Conservation (phyloP, 2,888 invertebrate genomes). For the Pachydiplax longipennis region DNA sequence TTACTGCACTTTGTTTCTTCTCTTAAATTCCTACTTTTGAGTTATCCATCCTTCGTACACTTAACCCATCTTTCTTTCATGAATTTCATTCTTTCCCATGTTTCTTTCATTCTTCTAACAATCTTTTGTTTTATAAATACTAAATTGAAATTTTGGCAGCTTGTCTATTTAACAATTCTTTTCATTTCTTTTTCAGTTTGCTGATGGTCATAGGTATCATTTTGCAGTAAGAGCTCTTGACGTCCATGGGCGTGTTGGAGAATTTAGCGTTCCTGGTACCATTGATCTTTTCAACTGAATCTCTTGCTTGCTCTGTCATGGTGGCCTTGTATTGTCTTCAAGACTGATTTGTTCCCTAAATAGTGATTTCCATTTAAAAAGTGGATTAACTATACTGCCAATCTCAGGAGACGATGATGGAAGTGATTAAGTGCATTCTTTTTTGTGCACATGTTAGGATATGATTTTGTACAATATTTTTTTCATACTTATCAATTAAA, state of each 20-base stretch:
- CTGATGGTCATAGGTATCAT: slow-evolving; percentile 89
- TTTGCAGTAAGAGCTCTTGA: slow-evolving; percentile 94
- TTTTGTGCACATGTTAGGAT: not conserved
- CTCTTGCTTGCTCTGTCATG: not conserved
- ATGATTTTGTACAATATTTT: not conserved
- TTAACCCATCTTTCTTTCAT: no score
- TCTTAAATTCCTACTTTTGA: no score
- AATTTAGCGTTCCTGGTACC: slow-evolving; percentile 82
- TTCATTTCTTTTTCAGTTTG: slow-evolving; percentile 69
- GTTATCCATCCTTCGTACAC: no score
- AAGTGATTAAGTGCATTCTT: not conserved
- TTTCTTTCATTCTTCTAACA: no score
- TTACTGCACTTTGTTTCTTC: no score
- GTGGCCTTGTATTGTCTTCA: slow-evolving; percentile 11
- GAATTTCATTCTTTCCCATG: no score
- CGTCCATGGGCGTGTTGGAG: slow-evolving; percentile 78
- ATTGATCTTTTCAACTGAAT: slow-evolving; percentile 59
- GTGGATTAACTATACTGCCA: slow-evolving; percentile 1
- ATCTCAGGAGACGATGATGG: not conserved
- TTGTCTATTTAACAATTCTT: not conserved
- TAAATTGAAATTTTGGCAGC: no score
- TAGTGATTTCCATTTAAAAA: not conserved
- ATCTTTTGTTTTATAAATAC: no score
- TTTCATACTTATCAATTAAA: not conserved
- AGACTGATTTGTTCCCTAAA: slow-evolving; percentile 10